Conservation (phyloP, 2,113 vertebrate species). For the Corythornis cristatus region DNA sequence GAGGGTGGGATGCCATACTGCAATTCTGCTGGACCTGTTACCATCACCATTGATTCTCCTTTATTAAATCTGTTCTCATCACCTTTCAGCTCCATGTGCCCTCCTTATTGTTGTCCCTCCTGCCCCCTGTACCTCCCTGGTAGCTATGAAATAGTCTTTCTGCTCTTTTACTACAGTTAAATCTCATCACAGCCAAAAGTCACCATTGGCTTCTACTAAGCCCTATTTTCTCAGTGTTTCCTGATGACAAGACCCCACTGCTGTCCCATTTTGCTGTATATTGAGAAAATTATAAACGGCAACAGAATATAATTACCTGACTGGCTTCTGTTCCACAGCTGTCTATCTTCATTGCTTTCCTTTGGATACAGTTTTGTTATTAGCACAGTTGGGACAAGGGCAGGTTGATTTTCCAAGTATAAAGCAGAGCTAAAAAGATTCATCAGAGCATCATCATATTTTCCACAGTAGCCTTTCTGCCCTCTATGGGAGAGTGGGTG, state of each 20-base stretch:
- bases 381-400: fast-evolving
- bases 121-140: background rate
- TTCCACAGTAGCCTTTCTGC: background rate
- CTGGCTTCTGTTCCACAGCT: background rate
- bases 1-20: background rate
- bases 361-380: background rate
- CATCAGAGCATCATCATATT: background rate
- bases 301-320: background rate
- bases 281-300: background rate
- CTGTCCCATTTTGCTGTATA: background rate
- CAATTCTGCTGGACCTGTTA: background rate
- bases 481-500: background rate
- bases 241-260: background rate
- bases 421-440: background rate
- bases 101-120: background rate
- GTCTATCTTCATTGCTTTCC: background rate
- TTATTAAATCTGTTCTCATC: background rate
- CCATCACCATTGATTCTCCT: background rate
- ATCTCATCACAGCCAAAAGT: background rate
- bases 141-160: background rate
- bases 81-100: background rate
- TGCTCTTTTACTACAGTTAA: background rate
- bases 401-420: background rate
- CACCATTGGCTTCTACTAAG: background rate
- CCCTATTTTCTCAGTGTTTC: background rate